A percentile compares a stretch with the other conserved stretches of the same genome.
phyloP scores from a whole-genome alignment of 2,797 vertebrate species.

The Chelmon rostratus region DNA sequence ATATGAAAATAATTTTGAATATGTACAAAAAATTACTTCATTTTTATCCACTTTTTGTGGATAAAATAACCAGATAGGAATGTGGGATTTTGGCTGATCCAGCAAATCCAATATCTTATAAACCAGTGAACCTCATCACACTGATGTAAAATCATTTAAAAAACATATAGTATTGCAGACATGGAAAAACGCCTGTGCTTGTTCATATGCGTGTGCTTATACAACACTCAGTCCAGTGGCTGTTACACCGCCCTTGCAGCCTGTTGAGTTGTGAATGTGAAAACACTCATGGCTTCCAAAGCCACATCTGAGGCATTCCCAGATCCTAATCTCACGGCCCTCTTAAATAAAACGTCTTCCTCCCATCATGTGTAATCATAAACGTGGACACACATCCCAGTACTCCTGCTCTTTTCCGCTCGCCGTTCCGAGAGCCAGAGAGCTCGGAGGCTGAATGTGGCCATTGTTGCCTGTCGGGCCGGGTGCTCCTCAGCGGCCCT shows the following conservation, averaged over 20 bases:
- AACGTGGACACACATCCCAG: constrained; percentile 58
- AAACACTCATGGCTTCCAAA: constrained; percentile 64
- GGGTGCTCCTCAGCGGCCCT: constrained; percentile 47
- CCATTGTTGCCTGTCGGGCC: constrained; percentile 70
- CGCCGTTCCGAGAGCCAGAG: constrained; percentile 23
- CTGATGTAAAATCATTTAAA: neutral
- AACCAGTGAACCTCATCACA: neutral
- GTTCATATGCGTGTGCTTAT: constrained; percentile 28
- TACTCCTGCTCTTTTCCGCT: constrained; percentile 49
- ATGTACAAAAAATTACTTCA: neutral
- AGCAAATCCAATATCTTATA: neutral
- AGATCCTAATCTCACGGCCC: constrained; percentile 70
- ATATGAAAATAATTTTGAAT: neutral
- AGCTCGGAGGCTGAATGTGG: constrained; percentile 69
- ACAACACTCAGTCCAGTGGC: constrained; percentile 23
- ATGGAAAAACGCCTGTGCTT: constrained; percentile 31
- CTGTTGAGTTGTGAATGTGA: constrained; percentile 67
- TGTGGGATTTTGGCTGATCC: neutral
- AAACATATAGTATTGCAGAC: neutral
- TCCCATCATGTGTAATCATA: constrained; percentile 71
- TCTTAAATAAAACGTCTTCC: constrained; percentile 72
- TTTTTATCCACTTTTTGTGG: neutral
- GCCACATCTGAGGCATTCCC: constrained; percentile 73
- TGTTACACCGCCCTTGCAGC: constrained; percentile 43
- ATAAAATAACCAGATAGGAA: neutral